These are phyloP conservation scores for Malurus leucopterus DNA, from an alignment of 2,797 vertebrate genomes.

Conservation along the genomic window DNA sequence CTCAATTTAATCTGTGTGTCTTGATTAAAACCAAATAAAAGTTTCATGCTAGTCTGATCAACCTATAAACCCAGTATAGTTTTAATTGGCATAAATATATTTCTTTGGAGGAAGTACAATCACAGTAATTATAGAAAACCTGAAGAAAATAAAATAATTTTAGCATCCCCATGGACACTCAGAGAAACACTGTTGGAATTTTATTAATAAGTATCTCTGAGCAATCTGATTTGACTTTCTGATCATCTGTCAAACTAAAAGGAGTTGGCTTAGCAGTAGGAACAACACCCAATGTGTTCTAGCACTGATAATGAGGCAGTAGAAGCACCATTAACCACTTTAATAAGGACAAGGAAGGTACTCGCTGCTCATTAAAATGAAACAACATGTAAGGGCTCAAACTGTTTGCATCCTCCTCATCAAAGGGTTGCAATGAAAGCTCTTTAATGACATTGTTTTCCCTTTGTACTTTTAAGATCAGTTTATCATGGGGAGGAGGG, in stretches of 20 bases:
- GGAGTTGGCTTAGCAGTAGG: slow-evolving; percentile 51
- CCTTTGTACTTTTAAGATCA: slow-evolving; percentile 15
- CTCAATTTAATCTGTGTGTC: slow-evolving; percentile 53
- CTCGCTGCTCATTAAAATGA: slow-evolving; percentile 70
- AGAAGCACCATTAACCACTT: slow-evolving; percentile 70
- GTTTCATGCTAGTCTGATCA: slow-evolving; percentile 58
- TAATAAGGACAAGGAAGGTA: slow-evolving; percentile 72
- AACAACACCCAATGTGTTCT: slow-evolving; percentile 42
- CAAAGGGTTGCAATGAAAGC: slow-evolving; percentile 63
- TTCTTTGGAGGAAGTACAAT: slow-evolving; percentile 62
- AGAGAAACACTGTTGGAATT: slow-evolving; percentile 59
- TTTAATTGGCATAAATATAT: slow-evolving; percentile 55
- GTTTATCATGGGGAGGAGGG: neutral
- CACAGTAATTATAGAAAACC: slow-evolving; percentile 63
- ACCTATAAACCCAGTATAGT: slow-evolving; percentile 39
- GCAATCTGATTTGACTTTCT: slow-evolving; percentile 72
- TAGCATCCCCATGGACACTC: slow-evolving; percentile 34
- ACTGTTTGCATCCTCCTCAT: slow-evolving; percentile 67
- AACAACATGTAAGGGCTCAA: slow-evolving; percentile 63
- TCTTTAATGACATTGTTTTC: slow-evolving; percentile 49
- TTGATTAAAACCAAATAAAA: slow-evolving; percentile 58
- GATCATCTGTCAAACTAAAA: slow-evolving; percentile 69
- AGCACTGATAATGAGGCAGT: slow-evolving; percentile 68
- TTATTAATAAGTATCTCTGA: slow-evolving; percentile 69
- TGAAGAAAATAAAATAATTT: slow-evolving; percentile 66